phyloP scores from a whole-genome alignment of 2,888 invertebrate species.

The Notodonta ziczac region DNA sequence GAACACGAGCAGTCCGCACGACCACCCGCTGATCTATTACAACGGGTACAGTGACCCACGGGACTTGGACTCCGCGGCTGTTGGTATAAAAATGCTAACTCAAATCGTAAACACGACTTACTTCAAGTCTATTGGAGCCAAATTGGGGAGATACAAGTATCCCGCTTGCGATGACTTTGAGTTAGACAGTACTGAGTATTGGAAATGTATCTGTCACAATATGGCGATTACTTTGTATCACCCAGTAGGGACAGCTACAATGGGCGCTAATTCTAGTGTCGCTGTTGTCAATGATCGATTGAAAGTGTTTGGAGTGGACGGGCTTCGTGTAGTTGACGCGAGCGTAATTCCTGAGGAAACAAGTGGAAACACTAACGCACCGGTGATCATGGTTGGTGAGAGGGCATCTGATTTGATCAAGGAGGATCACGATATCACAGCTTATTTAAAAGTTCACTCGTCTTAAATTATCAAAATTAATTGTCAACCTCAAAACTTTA shows the following conservation, averaged over 20 bases:
- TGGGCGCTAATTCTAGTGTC: conserved; percentile 33
- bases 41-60: not conserved
- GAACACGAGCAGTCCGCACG: not conserved
- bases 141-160: not conserved
- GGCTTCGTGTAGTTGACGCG: conserved; percentile 36
- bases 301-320: conserved; percentile 73
- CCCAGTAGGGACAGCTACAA: not conserved
- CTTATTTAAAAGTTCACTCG: not conserved
- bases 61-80: not conserved
- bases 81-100: conserved; percentile 2
- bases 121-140: conserved; percentile 2
- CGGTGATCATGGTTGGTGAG: conserved; percentile 34
- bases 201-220: conserved; percentile 6
- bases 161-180: conserved; percentile 25
- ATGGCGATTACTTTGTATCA: not conserved
- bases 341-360: conserved; percentile 27
- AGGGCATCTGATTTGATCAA: conserved; percentile 33
- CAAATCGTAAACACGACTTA: conserved; percentile 9
- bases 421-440: conserved; percentile 3
- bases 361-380: conserved; percentile 31
- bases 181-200: conserved; percentile 45
- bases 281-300: conserved; percentile 76
- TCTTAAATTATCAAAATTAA: not conserved
- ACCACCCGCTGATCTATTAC: not conserved
- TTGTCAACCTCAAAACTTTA: too few relatives aligned